Percentiles rank a stretch among this genome's conserved stretches.
Conservation (phyloP, 1,140 invertebrate genomes). For the Meloidogyne chitwoodi region DNA sequence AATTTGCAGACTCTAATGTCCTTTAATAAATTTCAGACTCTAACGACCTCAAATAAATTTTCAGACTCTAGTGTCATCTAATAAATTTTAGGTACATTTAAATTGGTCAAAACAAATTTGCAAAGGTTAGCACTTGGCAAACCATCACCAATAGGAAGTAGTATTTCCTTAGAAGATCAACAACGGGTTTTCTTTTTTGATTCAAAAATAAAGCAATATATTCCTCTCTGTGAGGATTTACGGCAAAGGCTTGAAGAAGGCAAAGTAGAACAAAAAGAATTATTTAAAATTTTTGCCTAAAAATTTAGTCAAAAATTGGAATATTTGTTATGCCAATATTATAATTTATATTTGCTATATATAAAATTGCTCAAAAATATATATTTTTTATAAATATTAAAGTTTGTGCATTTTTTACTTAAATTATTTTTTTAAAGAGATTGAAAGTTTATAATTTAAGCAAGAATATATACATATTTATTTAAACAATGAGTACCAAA, state of each 20-base stretch:
- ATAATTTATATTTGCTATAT: background rate
- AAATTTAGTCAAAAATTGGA: background rate
- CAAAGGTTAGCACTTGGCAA: conserved; percentile 38
- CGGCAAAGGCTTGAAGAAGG: background rate
- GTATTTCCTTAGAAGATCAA: background rate
- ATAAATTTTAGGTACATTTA: conserved; percentile 58
- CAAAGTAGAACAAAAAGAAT: background rate
- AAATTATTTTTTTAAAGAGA: too few species aligned
- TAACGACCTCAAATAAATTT: too few species aligned
- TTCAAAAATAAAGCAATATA: background rate
- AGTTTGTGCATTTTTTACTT: too few species aligned
- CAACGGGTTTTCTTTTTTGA: background rate
- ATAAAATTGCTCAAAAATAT: background rate
- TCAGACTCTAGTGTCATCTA: too few species aligned
- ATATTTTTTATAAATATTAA: too few species aligned
- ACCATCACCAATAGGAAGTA: background rate
- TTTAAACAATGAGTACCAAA: too few species aligned
- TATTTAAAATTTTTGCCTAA: background rate
- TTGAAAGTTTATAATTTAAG: too few species aligned
- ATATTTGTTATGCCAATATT: background rate
- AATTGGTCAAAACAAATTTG: conserved; percentile 56
- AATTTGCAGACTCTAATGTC: too few species aligned
- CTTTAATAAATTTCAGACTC: background rate
- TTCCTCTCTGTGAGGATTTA: background rate
- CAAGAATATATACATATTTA: too few species aligned